Evolutionary conservation across 2,797 vertebrate species (phyloP).

Genomic region (Cephalopachus bancanus): DNA sequence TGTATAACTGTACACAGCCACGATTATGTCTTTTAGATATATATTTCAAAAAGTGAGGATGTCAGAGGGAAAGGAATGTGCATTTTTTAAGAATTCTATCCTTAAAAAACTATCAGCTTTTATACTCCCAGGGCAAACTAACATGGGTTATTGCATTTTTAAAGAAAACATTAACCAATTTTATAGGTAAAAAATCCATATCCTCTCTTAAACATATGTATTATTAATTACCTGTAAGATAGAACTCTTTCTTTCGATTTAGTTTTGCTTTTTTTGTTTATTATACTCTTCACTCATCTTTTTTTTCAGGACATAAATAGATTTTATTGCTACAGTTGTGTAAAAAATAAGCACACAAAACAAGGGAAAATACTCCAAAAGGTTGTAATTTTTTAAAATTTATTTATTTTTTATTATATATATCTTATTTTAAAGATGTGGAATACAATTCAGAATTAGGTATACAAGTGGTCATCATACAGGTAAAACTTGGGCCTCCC

Average conservation of each 20-base stretch:
- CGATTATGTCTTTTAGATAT: not conserved
- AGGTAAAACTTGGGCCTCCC: too few species aligned
- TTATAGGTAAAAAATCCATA: not conserved
- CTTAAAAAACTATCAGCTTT: constrained; percentile 4
- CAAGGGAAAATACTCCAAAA: too few species aligned
- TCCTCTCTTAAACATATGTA: not conserved
- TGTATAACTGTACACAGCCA: not conserved
- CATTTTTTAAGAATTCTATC: not conserved
- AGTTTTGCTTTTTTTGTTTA: constrained; percentile 25
- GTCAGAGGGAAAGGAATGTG: not conserved
- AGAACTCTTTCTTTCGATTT: not conserved
- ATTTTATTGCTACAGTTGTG: too few species aligned
- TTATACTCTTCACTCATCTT: not conserved
- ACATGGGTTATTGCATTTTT: not conserved
- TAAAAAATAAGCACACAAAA: too few species aligned
- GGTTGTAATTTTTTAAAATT: too few species aligned
- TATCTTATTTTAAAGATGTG: too few species aligned
- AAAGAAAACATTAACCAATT: not conserved
- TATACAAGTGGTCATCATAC: too few species aligned
- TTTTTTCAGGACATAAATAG: not conserved
- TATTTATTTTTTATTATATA: too few species aligned
- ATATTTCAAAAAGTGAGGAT: constrained; percentile 40
- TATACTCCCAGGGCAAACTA: not conserved
- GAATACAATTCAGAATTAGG: too few species aligned
- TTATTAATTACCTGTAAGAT: not conserved